Base-by-base conservation (phyloP, 2,113 vertebrate genomes). In the Onychorhynchus coronatus region DNA sequence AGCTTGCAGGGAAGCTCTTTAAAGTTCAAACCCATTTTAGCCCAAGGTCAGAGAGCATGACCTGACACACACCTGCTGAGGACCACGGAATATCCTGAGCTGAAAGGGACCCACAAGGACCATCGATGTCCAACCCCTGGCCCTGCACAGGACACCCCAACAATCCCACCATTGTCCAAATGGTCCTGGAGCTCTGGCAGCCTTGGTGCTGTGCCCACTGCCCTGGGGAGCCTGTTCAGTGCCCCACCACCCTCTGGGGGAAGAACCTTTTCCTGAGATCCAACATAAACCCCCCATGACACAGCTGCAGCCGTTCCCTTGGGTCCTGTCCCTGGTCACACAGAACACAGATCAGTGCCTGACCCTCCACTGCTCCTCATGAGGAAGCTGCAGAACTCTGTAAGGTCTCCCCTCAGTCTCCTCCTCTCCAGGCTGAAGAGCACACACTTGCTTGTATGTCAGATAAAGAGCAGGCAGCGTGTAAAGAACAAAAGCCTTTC, bases 101-200 rank as follows among this genome's bases (percentile, higher is more conserved):
- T 44, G 50, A 44, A 42, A 66, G 44, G 50, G 42, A 61, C 2
- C 39, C n/a, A 18, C 0, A 4, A 20, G 68, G 52, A 28, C 15
- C 4, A 59, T 4, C 9, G 21, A 11, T n/a, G 31, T 1, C 3
- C 85, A 55, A 13, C 23, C 4, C 41, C 56, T 6, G 16, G 9
- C 33, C 22, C 46, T 39, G 65, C 73, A 44, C 46, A 30, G n/a
- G 20, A 22, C 35, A 3, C 49, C 49, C 35, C 50, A 65, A 27
- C 4, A 56, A 37, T 0, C 11, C 85, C 67, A 35, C 10, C 49
- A 0, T 0, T 12, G 10, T 24, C 41, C 74, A 41, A 53, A 20
- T 2, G 0, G 28, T 30, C 56, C 75, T 25, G 30, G 17, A 65
- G 58, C 58, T 49, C 56, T 13, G n/a, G n/a, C 20, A 63, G 56